Evolutionary conservation across 2,113 vertebrate genomes (phyloP).

Genomic region (Antechinus stuartii): DNA sequence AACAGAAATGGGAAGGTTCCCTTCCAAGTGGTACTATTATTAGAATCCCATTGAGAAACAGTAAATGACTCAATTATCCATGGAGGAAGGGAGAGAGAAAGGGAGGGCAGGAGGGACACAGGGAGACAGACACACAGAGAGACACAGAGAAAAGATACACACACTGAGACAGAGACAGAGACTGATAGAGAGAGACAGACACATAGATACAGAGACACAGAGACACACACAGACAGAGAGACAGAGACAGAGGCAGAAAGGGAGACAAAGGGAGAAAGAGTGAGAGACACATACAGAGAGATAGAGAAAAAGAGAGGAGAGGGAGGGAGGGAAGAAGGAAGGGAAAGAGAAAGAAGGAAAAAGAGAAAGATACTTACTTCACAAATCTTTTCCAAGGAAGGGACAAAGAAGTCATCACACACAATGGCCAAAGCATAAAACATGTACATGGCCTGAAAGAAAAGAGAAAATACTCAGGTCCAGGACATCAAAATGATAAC

Average conservation of each 20-base stretch:
- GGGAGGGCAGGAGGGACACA: background rate
- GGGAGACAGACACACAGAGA: background rate
- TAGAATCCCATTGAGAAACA: background rate
- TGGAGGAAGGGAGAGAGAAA: background rate
- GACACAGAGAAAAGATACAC: background rate
- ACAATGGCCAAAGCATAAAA: conserved; percentile 97
- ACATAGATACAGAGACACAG: background rate
- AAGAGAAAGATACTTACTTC: conserved; percentile 87
- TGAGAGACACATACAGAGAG: background rate
- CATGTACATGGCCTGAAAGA: conserved; percentile 96
- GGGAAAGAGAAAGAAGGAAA: background rate
- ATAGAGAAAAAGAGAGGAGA: background rate
- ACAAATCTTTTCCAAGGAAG: conserved; percentile 96
- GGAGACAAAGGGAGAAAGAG: background rate
- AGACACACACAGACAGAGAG: background rate
- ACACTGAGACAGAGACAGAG: no score
- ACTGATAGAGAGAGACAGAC: background rate
- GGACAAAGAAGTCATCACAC: conserved; percentile 99
- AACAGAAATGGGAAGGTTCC: background rate
- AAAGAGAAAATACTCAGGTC: conserved; percentile 46
- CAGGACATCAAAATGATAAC: background rate
- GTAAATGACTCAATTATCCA: background rate
- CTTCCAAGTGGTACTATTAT: background rate
- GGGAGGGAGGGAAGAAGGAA: no score
- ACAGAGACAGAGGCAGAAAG: background rate